phyloP scores from a whole-genome alignment of 2,797 vertebrate genomes.

The Chromobotia macracanthus region DNA sequence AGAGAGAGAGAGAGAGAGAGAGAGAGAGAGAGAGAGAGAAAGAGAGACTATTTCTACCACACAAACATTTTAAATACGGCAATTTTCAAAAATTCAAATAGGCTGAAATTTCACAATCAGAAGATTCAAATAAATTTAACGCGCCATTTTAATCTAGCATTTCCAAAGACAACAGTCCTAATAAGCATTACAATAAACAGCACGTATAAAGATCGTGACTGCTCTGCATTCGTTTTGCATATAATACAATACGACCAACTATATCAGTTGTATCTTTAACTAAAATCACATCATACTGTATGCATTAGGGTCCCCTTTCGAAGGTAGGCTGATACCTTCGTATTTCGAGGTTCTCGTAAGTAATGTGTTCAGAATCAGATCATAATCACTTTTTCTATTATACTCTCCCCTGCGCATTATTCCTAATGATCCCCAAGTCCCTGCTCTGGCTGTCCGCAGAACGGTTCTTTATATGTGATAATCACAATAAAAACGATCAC shows the following conservation, averaged over 20 bases:
- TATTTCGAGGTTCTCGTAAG: constrained; percentile 3
- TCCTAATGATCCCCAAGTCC: background rate
- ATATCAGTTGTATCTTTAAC: background rate
- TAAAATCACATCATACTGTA: background rate
- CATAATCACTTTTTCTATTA: background rate
- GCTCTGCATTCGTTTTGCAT: background rate
- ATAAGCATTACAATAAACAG: background rate
- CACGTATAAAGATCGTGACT: background rate
- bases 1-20: background rate
- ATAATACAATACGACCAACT: background rate
- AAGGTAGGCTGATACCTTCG: background rate
- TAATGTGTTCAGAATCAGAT: background rate
- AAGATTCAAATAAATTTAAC: background rate
- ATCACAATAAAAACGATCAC: background rate
- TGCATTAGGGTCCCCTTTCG: constrained; percentile 21
- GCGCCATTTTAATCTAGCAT: background rate
- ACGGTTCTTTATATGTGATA: background rate
- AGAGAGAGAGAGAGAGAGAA: background rate
- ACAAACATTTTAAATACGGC: constrained; percentile 7
- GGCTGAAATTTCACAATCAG: background rate
- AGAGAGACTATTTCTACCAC: background rate
- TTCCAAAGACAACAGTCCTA: background rate
- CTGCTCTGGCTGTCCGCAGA: background rate
- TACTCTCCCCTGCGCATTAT: background rate
- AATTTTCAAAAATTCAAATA: background rate